phyloP scores from a whole-genome alignment of 2,888 invertebrate genomes.

The Epinotia ramella region DNA sequence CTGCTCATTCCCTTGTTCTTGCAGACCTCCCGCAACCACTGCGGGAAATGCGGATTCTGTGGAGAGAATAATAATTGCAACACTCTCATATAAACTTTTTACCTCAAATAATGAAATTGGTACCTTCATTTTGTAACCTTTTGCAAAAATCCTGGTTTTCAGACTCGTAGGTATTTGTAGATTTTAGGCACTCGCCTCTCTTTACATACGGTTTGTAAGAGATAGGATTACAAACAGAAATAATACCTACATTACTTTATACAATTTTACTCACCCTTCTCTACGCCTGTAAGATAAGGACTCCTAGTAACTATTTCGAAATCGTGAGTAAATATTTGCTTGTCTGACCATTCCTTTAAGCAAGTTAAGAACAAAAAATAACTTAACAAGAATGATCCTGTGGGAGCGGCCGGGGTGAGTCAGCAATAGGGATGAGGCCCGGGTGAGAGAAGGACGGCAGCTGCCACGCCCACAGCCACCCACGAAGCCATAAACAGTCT shows the following conservation, averaged over 20 bases:
- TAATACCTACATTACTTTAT: background rate
- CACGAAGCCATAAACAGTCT: constrained; percentile 84
- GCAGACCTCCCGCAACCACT: constrained; percentile 4
- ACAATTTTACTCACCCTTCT: background rate
- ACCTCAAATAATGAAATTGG: background rate
- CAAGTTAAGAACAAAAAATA: constrained; percentile 80
- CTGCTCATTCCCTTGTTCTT: constrained; percentile 9
- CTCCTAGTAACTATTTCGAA: constrained; percentile 80
- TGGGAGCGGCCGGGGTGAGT: constrained; percentile 81
- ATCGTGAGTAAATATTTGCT: constrained; percentile 85
- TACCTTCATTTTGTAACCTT: background rate
- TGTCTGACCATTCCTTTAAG: constrained; percentile 80
- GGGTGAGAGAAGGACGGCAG: constrained; percentile 62
- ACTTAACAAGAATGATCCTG: constrained; percentile 83
- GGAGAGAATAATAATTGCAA: background rate
- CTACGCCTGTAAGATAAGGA: constrained; percentile 64
- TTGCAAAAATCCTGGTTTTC: background rate
- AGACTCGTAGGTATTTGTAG: too few relatives aligned
- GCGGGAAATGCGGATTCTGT: constrained; percentile 2
- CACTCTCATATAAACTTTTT: background rate
- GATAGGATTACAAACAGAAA: background rate
- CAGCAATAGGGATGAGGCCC: constrained; percentile 54
- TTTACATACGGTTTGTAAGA: too few relatives aligned
- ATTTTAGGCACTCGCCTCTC: too few relatives aligned
- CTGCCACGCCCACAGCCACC: constrained; percentile 84